A percentile compares a stretch with the other conserved stretches of the same genome.
Conservation (phyloP, 2,797 vertebrate genomes). For the Tokudaia tokunoshimensis region DNA sequence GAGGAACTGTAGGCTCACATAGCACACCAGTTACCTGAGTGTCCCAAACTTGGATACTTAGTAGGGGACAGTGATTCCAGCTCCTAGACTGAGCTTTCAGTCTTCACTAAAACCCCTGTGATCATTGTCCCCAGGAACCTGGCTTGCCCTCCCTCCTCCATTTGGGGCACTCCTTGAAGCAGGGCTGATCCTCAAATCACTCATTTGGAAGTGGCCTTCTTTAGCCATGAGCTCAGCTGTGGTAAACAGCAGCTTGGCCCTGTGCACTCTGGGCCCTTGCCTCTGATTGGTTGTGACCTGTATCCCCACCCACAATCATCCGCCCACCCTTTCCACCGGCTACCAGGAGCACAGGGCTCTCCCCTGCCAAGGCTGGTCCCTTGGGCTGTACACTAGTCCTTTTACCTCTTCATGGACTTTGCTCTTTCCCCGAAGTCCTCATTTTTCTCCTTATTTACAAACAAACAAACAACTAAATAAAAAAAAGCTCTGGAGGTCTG, state of each 20-base stretch:
- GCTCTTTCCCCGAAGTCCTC: neutral
- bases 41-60: neutral
- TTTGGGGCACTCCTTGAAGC: neutral
- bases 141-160: neutral
- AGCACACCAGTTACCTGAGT: neutral
- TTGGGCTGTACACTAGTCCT: neutral
- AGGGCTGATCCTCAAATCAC: neutral
- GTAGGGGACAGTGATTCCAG: neutral
- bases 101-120: neutral
- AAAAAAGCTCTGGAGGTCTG: neutral
- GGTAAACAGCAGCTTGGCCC: neutral
- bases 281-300: neutral
- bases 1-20: too few species aligned
- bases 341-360: neutral
- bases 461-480: neutral
- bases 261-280: neutral
- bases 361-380: neutral
- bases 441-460: neutral
- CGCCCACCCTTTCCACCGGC: neutral
- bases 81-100: neutral
- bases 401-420: rapidly evolving
- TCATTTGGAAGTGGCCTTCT: neutral
- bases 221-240: neutral
- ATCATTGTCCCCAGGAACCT: neutral
- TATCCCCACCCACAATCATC: neutral